These are phyloP conservation scores for Diplodus sargus DNA, from an alignment of 2,797 vertebrate genomes.

Conservation along the genomic window DNA sequence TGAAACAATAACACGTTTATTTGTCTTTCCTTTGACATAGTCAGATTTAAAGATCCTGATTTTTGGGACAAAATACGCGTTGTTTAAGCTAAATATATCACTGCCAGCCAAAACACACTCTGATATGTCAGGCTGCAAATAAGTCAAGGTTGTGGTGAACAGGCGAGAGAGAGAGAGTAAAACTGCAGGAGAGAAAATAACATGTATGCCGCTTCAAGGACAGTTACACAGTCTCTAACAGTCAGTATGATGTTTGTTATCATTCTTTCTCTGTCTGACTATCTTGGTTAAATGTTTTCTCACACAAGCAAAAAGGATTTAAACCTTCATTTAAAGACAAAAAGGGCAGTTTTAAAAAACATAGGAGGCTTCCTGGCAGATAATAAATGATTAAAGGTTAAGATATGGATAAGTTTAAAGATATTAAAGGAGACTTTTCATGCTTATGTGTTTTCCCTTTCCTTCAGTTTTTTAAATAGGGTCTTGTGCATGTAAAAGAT, in stretches of 20 bases:
- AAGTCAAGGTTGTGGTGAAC: not conserved
- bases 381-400: not conserved
- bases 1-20: not conserved
- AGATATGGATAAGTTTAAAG: not conserved
- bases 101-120: not conserved
- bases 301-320: constrained; percentile 15
- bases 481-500: too few relatives aligned
- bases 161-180: not conserved
- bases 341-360: not conserved
- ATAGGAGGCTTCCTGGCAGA: not conserved
- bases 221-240: constrained; percentile 28
- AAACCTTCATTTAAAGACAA: constrained; percentile 16
- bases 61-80: not conserved
- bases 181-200: constrained; percentile 6
- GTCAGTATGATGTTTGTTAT: constrained; percentile 34
- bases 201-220: constrained; percentile 41
- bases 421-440: too few relatives aligned
- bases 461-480: too few relatives aligned
- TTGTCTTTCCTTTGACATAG: not conserved
- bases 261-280: constrained; percentile 28
- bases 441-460: too few relatives aligned
- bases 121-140: not conserved
- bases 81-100: not conserved
- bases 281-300: constrained; percentile 16
- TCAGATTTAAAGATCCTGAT: not conserved